A percentile compares a stretch with the other conserved stretches of the same genome.
Evolutionary conservation across 2,797 vertebrate species (phyloP).

Genomic region (Argentina silus): DNA sequence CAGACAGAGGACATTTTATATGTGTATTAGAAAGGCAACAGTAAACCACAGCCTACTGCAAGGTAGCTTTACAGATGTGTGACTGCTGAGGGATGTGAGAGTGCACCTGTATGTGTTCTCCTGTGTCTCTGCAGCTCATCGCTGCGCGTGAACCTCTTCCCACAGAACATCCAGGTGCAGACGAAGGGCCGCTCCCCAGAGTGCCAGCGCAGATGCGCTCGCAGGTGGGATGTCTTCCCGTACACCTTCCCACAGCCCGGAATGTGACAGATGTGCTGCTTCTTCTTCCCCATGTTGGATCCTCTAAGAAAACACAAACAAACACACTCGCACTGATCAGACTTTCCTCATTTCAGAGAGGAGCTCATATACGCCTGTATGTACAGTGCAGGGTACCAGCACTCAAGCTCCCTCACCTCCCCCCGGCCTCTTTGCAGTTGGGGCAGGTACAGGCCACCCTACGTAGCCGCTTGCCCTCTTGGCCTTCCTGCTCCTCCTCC

Average conservation of each 20-base stretch:
- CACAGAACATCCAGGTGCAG: constrained; percentile 99
- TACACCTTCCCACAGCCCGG: constrained; percentile 88
- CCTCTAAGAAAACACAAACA: constrained; percentile 80
- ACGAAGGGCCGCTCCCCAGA: constrained; percentile 97
- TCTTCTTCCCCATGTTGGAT: constrained; percentile 95
- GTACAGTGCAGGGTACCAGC: not conserved
- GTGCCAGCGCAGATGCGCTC: constrained; percentile 99
- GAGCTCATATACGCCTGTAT: too few relatives aligned
- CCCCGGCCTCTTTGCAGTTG: constrained; percentile 98
- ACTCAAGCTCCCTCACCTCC: constrained; percentile 82
- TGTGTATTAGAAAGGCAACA: too few relatives aligned
- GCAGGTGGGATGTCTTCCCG: constrained; percentile 97
- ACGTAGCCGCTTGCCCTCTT: constrained; percentile 95
- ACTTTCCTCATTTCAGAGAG: too few relatives aligned
- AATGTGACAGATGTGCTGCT: constrained; percentile 97
- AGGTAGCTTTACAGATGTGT: constrained; percentile 36
- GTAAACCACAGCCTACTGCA: not conserved
- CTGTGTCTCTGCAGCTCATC: constrained; percentile 98
- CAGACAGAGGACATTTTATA: not conserved
- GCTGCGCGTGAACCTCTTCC: constrained; percentile 97
- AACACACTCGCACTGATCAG: not conserved
- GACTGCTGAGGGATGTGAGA: constrained; percentile 42
- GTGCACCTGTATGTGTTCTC: constrained; percentile 96
- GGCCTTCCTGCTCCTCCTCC: constrained; percentile 93
- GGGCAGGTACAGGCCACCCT: constrained; percentile 98